Evolutionary conservation across 2,113 vertebrate species (phyloP).

Genomic region (Orthochromis malagaraziensis): DNA sequence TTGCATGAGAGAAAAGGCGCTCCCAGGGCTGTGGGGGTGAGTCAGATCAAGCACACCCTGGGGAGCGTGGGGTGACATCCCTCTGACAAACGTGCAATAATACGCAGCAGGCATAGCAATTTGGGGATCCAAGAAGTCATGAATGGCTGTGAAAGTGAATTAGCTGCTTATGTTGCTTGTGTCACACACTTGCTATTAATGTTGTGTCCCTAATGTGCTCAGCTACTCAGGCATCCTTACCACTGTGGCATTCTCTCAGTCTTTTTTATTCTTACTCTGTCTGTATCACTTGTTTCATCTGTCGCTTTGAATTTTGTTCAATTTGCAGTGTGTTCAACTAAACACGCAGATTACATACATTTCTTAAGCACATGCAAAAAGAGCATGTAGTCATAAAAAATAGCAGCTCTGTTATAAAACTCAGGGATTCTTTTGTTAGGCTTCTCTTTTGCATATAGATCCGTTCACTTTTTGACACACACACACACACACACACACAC

Average conservation of each 20-base stretch:
- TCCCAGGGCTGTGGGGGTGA: slow-evolving; percentile 32
- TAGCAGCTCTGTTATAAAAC: background rate
- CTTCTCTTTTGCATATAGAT: background rate
- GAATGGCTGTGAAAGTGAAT: slow-evolving; percentile 43
- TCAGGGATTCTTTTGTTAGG: background rate
- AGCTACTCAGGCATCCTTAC: background rate
- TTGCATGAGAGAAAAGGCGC: slow-evolving; percentile 11
- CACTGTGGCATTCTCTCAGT: background rate
- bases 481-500: background rate
- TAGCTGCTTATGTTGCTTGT: slow-evolving; percentile 5
- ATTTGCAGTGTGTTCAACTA: background rate
- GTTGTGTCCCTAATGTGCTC: slow-evolving; percentile 2
- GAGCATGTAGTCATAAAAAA: background rate
- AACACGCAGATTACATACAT: background rate
- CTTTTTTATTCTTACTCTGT: background rate
- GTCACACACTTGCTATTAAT: slow-evolving; percentile 24
- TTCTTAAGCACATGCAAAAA: background rate
- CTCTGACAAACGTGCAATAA: slow-evolving; percentile 39
- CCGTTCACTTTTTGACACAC: background rate
- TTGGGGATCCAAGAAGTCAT: background rate
- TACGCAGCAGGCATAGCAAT: slow-evolving; percentile 19
- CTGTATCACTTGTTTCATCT: background rate
- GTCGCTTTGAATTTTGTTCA: background rate
- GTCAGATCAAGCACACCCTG: slow-evolving; percentile 52
- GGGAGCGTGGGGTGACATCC: slow-evolving; percentile 34